A percentile compares a stretch with the other conserved stretches of the same genome.
phyloP scores from a whole-genome alignment of 2,888 invertebrate genomes.

The Steinernema carpocapsae region DNA sequence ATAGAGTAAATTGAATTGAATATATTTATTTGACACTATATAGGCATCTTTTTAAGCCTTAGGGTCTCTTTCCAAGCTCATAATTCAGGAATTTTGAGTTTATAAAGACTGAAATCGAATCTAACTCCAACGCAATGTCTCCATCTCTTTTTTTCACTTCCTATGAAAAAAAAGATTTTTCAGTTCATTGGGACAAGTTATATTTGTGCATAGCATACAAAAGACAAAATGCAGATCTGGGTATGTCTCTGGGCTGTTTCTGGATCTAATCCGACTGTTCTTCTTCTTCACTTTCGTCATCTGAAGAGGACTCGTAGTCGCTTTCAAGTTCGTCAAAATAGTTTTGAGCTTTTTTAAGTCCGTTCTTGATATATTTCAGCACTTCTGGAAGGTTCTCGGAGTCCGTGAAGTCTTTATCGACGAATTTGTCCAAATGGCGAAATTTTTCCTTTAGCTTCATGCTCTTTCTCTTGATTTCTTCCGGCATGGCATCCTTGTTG shows the following conservation, averaged over 20 bases:
- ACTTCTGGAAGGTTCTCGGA: not conserved
- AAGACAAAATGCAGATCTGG: not conserved
- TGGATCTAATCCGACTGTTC: not conserved
- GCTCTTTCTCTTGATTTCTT: not conserved
- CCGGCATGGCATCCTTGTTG: not conserved
- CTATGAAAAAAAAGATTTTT: not conserved
- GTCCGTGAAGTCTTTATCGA: not conserved
- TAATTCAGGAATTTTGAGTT: too few relatives aligned
- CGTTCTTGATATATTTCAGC: not conserved
- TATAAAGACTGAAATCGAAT: too few relatives aligned
- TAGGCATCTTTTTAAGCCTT: too few relatives aligned
- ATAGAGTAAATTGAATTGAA: too few relatives aligned
- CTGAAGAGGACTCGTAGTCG: not conserved
- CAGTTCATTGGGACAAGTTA: not conserved
- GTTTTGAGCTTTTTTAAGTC: not conserved
- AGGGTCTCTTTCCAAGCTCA: too few relatives aligned
- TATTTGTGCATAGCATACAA: not conserved
- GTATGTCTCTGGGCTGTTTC: not conserved
- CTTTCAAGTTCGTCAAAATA: not conserved
- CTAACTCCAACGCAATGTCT: too few relatives aligned
- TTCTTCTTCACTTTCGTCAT: not conserved
- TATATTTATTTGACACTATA: too few relatives aligned
- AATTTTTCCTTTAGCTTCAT: not conserved
- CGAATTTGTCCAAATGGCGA: not conserved
- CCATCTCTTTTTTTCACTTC: not conserved